phyloP scores from a whole-genome alignment of 2,888 invertebrate species.

The Drosophila anomalata region DNA sequence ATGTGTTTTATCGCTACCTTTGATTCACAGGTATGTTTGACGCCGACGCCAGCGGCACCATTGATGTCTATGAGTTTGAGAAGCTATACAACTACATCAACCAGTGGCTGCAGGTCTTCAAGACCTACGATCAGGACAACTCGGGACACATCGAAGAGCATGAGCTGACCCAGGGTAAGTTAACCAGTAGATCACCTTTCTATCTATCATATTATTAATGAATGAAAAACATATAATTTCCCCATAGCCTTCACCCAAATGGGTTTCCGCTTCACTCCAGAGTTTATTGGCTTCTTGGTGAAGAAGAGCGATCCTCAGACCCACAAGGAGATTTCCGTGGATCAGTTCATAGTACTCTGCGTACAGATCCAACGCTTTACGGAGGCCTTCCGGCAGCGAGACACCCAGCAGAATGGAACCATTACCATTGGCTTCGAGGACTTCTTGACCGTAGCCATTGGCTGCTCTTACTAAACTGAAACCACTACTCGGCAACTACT shows the following conservation, averaged over 20 bases:
- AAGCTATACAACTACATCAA: conserved; percentile 94
- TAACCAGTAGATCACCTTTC: conserved; percentile 4
- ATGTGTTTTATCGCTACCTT: conserved; percentile 25
- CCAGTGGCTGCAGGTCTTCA: conserved; percentile 94
- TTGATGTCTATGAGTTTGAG: conserved; percentile 93
- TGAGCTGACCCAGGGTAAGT: conserved; percentile 90
- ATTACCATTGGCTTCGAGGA: conserved; percentile 96
- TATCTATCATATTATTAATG: too few species aligned
- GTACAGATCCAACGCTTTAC: conserved; percentile 95
- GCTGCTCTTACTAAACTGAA: conserved; percentile 85
- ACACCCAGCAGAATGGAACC: conserved; percentile 91
- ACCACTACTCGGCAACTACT: not conserved
- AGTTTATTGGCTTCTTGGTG: conserved; percentile 90
- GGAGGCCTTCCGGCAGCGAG: conserved; percentile 93
- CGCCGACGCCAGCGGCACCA: conserved; percentile 92
- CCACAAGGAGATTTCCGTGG: conserved; percentile 89
- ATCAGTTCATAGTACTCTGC: conserved; percentile 94
- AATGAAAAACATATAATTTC: not conserved
- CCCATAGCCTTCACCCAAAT: conserved; percentile 91
- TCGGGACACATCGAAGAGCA: conserved; percentile 93
- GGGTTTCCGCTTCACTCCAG: conserved; percentile 93
- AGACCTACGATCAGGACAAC: conserved; percentile 92
- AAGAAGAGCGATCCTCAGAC: conserved; percentile 88
- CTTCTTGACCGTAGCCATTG: conserved; percentile 92
- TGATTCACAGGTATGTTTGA: conserved; percentile 92